Evolutionary conservation across 2,797 vertebrate species (phyloP).

Genomic region (Myotis pilosus): DNA sequence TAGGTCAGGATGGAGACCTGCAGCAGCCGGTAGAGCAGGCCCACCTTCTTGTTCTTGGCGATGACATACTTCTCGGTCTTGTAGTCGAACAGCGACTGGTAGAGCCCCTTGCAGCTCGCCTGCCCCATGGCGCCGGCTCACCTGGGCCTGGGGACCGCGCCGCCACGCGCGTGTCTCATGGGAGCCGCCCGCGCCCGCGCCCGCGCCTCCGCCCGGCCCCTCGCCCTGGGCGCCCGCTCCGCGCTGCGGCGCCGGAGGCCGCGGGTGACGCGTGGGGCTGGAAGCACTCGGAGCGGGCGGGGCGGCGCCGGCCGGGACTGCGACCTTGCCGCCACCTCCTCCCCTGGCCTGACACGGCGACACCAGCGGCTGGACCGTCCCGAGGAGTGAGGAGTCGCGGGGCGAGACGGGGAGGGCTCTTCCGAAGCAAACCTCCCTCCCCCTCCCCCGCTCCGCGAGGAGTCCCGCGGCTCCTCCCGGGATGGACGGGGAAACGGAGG

Average conservation of each 20-base stretch:
- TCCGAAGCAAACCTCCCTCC: background rate
- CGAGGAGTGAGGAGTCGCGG: background rate
- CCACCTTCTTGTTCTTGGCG: constrained; percentile 94
- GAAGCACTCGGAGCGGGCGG: background rate
- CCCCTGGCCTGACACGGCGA: background rate
- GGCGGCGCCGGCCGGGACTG: background rate
- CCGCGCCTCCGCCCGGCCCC: background rate
- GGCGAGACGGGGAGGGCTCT: background rate
- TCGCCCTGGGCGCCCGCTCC: background rate
- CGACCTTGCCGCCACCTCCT: constrained; percentile 36
- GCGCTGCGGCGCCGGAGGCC: background rate
- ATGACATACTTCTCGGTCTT: constrained; percentile 97
- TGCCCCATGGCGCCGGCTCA: constrained; percentile 81
- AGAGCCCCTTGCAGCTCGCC: constrained; percentile 85
- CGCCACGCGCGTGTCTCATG: background rate
- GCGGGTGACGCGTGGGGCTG: fast-evolving
- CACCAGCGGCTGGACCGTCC: background rate
- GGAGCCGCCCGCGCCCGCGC: background rate
- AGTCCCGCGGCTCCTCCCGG: background rate
- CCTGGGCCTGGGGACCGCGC: background rate
- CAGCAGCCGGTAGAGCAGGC: constrained; percentile 91
- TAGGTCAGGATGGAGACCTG: constrained; percentile 93
- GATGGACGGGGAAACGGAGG: background rate
- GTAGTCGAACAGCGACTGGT: constrained; percentile 92
- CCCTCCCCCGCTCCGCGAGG: background rate